Evolutionary conservation across 2,113 vertebrate species (phyloP).

Genomic region (Ptyas mucosa): DNA sequence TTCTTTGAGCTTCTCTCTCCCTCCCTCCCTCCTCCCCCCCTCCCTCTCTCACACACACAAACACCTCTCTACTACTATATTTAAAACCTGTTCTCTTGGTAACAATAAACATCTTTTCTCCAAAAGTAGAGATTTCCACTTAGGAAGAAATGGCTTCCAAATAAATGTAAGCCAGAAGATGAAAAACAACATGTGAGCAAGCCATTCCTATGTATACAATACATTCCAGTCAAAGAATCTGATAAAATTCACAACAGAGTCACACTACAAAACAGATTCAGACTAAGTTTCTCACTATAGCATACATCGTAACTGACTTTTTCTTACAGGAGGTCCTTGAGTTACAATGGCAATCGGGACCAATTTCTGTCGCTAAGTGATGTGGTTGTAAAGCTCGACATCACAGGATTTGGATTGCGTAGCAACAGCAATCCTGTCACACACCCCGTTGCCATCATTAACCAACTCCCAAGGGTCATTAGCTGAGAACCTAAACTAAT

Average conservation of each 20-base stretch:
- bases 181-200: background rate
- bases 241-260: background rate
- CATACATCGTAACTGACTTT: background rate
- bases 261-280: background rate
- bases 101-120: background rate
- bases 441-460: background rate
- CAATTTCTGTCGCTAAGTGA: background rate
- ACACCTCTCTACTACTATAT: background rate
- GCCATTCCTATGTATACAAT: background rate
- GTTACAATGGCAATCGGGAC: background rate
- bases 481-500: background rate
- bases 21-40: background rate
- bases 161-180: background rate
- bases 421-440: background rate
- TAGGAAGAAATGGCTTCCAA: background rate
- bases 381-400: background rate
- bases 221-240: background rate
- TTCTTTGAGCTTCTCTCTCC: background rate
- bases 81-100: background rate
- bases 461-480: background rate
- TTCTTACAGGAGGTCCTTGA: background rate
- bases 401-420: background rate
- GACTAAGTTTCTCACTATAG: background rate
- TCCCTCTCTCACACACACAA: background rate
- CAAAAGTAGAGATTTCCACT: background rate